Evolutionary conservation across 2,797 vertebrate genomes (phyloP).

Genomic region (Dromococcyx pavoninus): DNA sequence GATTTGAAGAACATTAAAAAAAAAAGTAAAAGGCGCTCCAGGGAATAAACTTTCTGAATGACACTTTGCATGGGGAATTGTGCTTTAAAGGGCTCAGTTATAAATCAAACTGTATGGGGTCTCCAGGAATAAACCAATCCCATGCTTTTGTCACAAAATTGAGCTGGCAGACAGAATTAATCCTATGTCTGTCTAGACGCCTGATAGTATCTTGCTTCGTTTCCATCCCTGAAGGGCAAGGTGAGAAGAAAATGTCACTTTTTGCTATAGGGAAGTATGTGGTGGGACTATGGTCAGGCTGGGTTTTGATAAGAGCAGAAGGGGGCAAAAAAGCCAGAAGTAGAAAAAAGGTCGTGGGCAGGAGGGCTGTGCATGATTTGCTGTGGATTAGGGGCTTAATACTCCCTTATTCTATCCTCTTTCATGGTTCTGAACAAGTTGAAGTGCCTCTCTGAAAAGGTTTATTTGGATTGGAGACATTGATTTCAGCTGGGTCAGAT

Average conservation of each 20-base stretch:
- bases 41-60: conserved; percentile 27
- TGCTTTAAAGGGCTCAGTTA: background rate
- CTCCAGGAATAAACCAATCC: conserved; percentile 28
- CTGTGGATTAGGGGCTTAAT: background rate
- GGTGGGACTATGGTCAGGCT: background rate
- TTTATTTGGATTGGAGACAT: background rate
- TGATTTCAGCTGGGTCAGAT: background rate
- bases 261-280: background rate
- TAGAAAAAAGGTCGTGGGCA: background rate
- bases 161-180: conserved; percentile 42
- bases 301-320: background rate
- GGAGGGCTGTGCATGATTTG: conserved; percentile 10
- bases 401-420: background rate
- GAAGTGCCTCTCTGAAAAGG: background rate
- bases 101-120: conserved; percentile 22
- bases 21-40: background rate
- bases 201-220: background rate
- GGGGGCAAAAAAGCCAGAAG: background rate
- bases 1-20: background rate
- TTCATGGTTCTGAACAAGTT: background rate
- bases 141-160: conserved; percentile 18
- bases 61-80: background rate
- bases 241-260: background rate
- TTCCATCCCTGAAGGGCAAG: background rate
- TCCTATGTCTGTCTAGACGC: background rate